Conservation (phyloP, 2,113 vertebrate species). For the Orthonyx spaldingii region DNA sequence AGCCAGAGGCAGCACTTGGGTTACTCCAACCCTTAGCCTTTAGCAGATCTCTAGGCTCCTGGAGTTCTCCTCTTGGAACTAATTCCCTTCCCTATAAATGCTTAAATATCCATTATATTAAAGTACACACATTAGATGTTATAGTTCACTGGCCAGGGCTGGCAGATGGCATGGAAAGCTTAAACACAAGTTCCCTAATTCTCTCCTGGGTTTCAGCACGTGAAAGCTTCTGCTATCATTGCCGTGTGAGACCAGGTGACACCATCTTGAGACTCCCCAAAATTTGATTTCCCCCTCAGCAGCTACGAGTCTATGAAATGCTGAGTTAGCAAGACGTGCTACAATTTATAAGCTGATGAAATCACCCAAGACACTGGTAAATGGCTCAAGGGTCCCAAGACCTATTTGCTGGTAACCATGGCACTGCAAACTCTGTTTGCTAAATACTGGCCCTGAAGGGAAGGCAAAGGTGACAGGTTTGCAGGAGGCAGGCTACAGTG, state of each 20-base stretch:
- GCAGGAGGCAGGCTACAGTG: neutral
- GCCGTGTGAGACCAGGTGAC: neutral
- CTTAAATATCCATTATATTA: neutral
- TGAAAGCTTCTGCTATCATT: neutral
- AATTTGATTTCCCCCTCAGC: neutral
- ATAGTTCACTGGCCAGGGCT: neutral
- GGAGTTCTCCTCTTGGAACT: neutral
- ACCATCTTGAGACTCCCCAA: neutral
- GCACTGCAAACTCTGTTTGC: slow-evolving; percentile 43
- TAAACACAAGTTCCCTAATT: neutral
- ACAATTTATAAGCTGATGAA: neutral
- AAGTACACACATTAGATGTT: neutral
- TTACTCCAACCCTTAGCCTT: neutral
- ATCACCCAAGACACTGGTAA: neutral
- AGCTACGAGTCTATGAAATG: neutral
- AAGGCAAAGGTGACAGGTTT: slow-evolving; percentile 46
- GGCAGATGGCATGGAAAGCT: neutral
- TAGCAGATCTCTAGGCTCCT: neutral
- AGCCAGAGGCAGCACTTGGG: neutral
- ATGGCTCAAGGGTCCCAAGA: neutral
- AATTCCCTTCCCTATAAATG: neutral
- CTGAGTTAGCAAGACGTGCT: neutral
- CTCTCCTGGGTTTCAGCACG: neutral
- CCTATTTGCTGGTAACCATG: slow-evolving; percentile 29
- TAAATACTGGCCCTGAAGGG: slow-evolving; percentile 56